Evolutionary conservation across 2,888 invertebrate species (phyloP).

Genomic region (Arrhopalites spinosus): DNA sequence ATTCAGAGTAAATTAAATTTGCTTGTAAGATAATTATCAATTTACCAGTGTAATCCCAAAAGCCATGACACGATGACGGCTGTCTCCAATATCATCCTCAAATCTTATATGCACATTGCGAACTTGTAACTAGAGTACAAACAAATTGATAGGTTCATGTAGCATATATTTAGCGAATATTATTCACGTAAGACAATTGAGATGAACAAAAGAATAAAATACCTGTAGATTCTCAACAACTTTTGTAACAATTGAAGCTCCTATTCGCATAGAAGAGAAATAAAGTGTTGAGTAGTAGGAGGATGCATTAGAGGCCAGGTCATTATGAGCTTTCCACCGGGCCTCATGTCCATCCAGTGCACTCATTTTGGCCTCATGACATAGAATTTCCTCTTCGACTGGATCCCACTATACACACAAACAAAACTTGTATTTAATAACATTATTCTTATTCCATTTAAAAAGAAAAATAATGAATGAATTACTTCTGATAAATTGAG

Average conservation of each 20-base stretch:
- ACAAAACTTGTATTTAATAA: no score
- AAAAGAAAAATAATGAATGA: no score
- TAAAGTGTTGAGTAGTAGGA: slow-evolving; percentile 84
- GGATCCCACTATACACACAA: slow-evolving; percentile 90
- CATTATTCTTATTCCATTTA: no score
- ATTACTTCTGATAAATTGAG: slow-evolving; percentile 78
- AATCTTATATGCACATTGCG: slow-evolving; percentile 95
- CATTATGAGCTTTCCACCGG: slow-evolving; percentile 75
- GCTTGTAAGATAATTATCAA: no score
- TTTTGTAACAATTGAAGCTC: slow-evolving; percentile 89
- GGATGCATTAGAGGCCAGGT: slow-evolving; percentile 57
- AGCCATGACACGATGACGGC: slow-evolving; percentile 71
- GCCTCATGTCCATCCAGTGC: slow-evolving; percentile 87
- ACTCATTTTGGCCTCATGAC: slow-evolving; percentile 82
- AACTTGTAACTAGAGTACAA: slow-evolving; percentile 89
- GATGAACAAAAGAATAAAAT: slow-evolving; percentile 24
- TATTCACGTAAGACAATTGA: no score
- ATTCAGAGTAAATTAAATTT: no score
- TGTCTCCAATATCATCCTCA: slow-evolving; percentile 81
- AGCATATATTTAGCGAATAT: no score
- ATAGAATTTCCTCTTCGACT: slow-evolving; percentile 77
- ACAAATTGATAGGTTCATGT: no score
- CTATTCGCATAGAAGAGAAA: slow-evolving; percentile 90
- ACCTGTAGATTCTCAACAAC: slow-evolving; percentile 94
- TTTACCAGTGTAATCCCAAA: slow-evolving; percentile 86